These are phyloP conservation scores for Hydropotes inermis DNA, from an alignment of 2,113 vertebrate species.

Conservation along the genomic window DNA sequence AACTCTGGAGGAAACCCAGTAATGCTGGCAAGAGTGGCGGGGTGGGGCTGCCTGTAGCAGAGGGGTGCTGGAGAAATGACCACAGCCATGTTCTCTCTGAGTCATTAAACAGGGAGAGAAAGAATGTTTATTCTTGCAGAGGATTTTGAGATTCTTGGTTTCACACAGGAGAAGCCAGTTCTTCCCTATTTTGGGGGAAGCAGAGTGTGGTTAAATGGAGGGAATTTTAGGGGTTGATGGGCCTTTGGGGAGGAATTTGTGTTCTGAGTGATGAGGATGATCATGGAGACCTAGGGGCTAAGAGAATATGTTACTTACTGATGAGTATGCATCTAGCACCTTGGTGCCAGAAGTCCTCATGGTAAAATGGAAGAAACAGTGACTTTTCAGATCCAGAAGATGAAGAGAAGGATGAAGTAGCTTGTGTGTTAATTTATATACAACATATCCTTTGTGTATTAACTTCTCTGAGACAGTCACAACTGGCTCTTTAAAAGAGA, in stretches of 20 bases:
- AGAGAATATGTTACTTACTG: neutral
- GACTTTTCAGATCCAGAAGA: conserved; percentile 12
- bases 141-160: neutral
- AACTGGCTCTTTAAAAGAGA: neutral
- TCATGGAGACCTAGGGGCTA: neutral
- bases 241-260: neutral
- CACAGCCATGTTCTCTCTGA: neutral
- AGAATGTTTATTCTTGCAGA: neutral
- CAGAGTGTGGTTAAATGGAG: neutral
- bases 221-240: neutral
- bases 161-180: neutral
- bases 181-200: neutral
- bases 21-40: neutral
- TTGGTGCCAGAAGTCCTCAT: neutral
- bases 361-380: neutral
- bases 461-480: neutral
- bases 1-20: conserved; percentile 1
- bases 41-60: neutral
- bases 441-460: neutral
- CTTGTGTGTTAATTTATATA: neutral
- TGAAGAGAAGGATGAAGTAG: neutral
- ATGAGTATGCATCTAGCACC: neutral
- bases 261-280: neutral
- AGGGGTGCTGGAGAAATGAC: neutral
- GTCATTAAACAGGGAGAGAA: neutral